Conservation (phyloP, 2,113 vertebrate species). For the Myotis brandtii region DNA sequence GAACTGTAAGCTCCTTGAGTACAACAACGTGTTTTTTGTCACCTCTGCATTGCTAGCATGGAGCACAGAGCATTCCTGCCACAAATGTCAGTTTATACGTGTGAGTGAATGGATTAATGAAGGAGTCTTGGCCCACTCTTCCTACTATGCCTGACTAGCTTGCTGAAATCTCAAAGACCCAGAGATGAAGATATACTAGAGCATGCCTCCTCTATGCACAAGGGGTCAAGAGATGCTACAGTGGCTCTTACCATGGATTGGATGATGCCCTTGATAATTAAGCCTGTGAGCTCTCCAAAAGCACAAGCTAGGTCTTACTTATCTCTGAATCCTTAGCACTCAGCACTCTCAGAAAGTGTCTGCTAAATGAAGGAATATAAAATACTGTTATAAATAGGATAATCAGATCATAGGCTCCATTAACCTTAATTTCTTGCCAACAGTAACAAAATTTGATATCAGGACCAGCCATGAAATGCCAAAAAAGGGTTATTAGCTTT, state of each 20-base stretch:
- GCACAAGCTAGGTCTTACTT: neutral
- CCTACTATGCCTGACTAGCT: neutral
- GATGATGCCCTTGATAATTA: neutral
- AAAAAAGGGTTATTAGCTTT: neutral
- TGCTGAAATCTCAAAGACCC: constrained; percentile 2
- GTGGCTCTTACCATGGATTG: neutral
- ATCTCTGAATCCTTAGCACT: neutral
- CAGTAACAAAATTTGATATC: constrained; percentile 43
- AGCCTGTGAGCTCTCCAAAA: neutral
- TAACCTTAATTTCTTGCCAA: constrained; percentile 41
- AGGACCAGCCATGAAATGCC: neutral
- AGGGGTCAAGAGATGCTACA: neutral
- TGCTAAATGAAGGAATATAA: constrained; percentile 27
- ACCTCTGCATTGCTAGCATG: neutral
- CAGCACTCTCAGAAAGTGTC: neutral
- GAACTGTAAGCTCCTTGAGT: neutral
- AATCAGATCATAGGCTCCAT: neutral
- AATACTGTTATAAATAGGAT: neutral
- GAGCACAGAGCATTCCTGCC: neutral
- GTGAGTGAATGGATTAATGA: neutral
- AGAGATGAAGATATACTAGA: neutral
- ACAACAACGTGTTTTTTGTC: neutral
- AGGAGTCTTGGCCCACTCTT: neutral
- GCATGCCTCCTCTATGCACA: neutral
- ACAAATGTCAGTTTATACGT: neutral